Evolutionary conservation across 2,113 vertebrate species (phyloP).

Genomic region (Anarrhichthys ocellatus): DNA sequence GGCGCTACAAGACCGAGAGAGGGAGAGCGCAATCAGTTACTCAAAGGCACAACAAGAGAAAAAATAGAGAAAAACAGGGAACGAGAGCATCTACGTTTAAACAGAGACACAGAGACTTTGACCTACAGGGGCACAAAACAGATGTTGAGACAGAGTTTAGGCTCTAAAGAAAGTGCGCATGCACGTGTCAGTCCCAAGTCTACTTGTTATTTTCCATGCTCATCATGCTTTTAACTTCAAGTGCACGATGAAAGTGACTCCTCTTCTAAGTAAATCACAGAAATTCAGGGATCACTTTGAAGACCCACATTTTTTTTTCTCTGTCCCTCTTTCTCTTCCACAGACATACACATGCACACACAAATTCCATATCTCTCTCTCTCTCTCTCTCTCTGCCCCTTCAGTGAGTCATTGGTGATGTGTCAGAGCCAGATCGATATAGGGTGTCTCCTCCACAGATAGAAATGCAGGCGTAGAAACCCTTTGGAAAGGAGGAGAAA

Average conservation of each 20-base stretch:
- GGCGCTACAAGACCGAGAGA: background rate
- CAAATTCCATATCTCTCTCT: conserved; percentile 10
- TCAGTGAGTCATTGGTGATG: conserved; percentile 71
- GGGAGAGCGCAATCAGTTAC: conserved; percentile 2
- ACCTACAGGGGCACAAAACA: background rate
- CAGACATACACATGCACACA: conserved; percentile 11
- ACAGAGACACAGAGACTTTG: background rate
- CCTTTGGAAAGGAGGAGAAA: conserved; percentile 55
- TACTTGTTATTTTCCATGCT: conserved; percentile 31
- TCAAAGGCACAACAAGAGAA: conserved; percentile 2
- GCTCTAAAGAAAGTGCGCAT: background rate
- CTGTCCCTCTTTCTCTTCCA: conserved; percentile 12
- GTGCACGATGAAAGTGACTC: conserved; percentile 22
- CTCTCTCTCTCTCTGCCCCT: conserved; percentile 4
- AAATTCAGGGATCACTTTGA: conserved; percentile 30
- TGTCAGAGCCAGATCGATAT: conserved; percentile 73
- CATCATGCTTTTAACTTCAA: conserved; percentile 26
- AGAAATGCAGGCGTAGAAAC: conserved; percentile 52
- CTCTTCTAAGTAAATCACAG: conserved; percentile 39
- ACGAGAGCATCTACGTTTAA: background rate
- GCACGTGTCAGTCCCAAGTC: conserved; percentile 13
- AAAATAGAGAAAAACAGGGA: background rate
- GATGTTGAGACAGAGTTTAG: background rate
- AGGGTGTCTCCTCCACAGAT: conserved; percentile 60
- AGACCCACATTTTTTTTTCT: conserved; percentile 26